Percentiles rank a stretch among this genome's conserved stretches.
These are phyloP conservation scores for Ptilodon capucinus DNA, from an alignment of 2,888 invertebrate species.

Conservation along the genomic window DNA sequence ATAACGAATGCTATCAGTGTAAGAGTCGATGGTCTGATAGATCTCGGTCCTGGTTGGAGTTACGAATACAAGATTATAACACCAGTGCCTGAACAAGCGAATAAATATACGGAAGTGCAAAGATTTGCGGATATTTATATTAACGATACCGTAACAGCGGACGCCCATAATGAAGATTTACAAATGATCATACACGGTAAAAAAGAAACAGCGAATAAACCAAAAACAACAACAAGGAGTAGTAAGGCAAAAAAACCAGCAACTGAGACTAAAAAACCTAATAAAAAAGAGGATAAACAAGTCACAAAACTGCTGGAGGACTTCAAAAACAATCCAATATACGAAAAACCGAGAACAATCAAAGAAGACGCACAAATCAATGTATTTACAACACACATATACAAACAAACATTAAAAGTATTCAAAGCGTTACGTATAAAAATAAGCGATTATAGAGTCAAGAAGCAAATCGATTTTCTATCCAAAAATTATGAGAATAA, in stretches of 20 bases:
- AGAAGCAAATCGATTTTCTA: conserved; percentile 30
- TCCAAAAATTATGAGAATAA: conserved; percentile 40
- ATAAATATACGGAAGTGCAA: not conserved
- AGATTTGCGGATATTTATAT: no score
- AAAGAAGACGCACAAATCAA: conserved; percentile 40
- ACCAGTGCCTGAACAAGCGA: not conserved
- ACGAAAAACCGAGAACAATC: conserved; percentile 21
- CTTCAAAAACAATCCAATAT: conserved; percentile 7
- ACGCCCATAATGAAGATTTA: not conserved
- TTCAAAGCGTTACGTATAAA: conserved; percentile 41
- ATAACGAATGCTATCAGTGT: conserved; percentile 21
- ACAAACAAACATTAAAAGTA: conserved; percentile 41
- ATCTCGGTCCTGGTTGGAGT: conserved; percentile 46
- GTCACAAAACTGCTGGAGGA: conserved; percentile 2
- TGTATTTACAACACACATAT: conserved; percentile 44
- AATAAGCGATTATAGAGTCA: conserved; percentile 20
- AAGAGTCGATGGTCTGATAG: conserved; percentile 41
- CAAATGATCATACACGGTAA: not conserved
- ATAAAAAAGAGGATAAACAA: not conserved
- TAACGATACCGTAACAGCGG: no score
- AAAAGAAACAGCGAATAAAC: no score
- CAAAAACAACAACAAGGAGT: no score
- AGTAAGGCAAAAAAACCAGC: no score
- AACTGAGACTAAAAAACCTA: no score
- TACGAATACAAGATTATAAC: conserved; percentile 32